Evolutionary conservation across 2,888 invertebrate species (phyloP), one percentile per base, ranked within the genome.

Genomic region (Acronicta psi): DNA sequence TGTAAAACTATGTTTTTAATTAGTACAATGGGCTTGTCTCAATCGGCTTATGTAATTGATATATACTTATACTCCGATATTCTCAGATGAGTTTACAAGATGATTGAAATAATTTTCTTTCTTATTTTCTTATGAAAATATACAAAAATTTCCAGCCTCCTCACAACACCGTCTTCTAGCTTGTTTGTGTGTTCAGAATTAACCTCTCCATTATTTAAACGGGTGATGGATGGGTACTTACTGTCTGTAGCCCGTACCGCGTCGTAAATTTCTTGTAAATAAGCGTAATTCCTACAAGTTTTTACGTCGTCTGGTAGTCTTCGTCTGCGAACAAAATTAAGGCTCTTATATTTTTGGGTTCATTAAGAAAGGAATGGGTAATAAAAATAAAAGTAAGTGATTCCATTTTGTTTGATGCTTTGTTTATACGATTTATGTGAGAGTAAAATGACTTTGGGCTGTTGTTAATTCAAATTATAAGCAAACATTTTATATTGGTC

Each of bases 251-350:
- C 95, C 67, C 95, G 94, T 37, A 96, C 93, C 25, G 95, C 95
- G 79, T 96, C 96, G 82, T 96, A 96, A 85, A 96, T 95, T 91
- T 97, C 96, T 89, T 96, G 96, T 81, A 96, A 92, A 83, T 96
- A 96, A 76, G 96, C 96, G 83, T 96, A 96, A 87, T 96, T 96
- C 79, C 95, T 95, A 84, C 95, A 96, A 54, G 93, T 92, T 67
- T 94, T 95, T 50, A 96, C 95, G 77, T 96, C 96, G 73, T 95
- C 94, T 38, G 96, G 96, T 72, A 96, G 87, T 79, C 94, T 95
- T 69, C 96, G 94, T 81, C 96, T 96, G 95, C 7, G 49, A 68
- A 67, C 70, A 67, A 70, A 68, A 65, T 20, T 37, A 38, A 17
- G 18, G 20, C 14, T 59, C 45, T 49, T 66, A 51, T 52, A 54